phyloP scores from a whole-genome alignment of 2,888 invertebrate species.

The Miltochrista miniata region DNA sequence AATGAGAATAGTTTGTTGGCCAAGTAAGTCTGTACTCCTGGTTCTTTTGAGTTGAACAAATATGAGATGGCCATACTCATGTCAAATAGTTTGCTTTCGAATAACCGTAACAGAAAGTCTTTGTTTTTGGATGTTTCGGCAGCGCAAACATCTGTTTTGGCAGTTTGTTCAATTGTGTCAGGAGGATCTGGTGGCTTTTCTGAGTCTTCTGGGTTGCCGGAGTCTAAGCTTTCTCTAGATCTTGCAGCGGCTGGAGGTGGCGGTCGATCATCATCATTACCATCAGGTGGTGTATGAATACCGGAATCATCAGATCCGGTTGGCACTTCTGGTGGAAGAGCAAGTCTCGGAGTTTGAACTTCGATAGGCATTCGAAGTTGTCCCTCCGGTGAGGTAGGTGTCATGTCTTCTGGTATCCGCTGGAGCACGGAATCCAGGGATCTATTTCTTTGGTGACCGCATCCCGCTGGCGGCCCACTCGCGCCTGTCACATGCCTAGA shows the following conservation, averaged over 20 bases:
- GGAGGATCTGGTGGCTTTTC: constrained; percentile 78
- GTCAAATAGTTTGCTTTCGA: constrained; percentile 98
- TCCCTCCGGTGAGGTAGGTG: constrained; percentile 77
- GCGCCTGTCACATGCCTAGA: constrained; percentile 77
- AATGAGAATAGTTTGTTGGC: constrained; percentile 99
- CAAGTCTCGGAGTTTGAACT: constrained; percentile 83
- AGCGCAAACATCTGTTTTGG: constrained; percentile 56
- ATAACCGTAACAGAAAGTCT: constrained; percentile 92
- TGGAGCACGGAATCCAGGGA: constrained; percentile 95
- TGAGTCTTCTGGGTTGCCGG: constrained; percentile 85
- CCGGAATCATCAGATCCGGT: constrained; percentile 92
- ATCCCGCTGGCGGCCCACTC: constrained; percentile 76
- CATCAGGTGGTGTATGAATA: constrained; percentile 80
- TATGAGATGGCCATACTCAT: constrained; percentile 99
- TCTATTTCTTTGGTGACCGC: constrained; percentile 93
- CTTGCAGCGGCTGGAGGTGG: constrained; percentile 79
- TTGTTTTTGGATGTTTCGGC: constrained; percentile 79
- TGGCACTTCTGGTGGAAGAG: constrained; percentile 74
- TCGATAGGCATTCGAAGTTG: constrained; percentile 68
- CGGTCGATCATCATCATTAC: constrained; percentile 79
- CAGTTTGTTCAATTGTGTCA: constrained; percentile 60
- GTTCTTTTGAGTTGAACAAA: constrained; percentile 98
- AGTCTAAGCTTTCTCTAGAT: constrained; percentile 90
- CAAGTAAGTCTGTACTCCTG: constrained; percentile 98
- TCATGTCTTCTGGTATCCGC: constrained; percentile 93